Base-by-base conservation (phyloP, 1,140 invertebrate species). In the Drosophila gunungcola region DNA sequence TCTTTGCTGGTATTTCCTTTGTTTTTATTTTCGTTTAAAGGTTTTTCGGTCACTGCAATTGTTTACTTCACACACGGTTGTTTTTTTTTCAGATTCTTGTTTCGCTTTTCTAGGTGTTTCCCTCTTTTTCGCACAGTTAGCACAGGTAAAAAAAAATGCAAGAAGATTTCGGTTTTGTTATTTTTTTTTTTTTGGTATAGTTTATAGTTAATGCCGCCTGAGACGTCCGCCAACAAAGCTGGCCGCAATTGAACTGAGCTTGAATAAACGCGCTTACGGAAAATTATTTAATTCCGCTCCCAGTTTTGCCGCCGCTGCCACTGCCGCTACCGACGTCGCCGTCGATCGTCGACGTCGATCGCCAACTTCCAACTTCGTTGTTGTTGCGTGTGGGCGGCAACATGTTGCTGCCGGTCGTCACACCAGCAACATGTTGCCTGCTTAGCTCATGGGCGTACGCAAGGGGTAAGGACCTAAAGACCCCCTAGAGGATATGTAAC, bases 191-290 rank as follows among this genome's bases (percentile, higher is more conserved):
- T 25, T 25, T 13, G n/a, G 6, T 29, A 42, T 51, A n/a, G 29
- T 16, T 21, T 21, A 32, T 5, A 34, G 12, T 7, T 4, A 52
- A 5, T 49, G 36, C 63, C 49, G 63, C 54, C 54, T 65, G 49
- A 69, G 53, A 86, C 86, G 82, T 90, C 85, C 67, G 82, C 74
- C 74, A 69, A 54, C 78, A 90, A 68, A 56, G 79, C 78, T 80
- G 58, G 85, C 75, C 78, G 80, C 86, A 80, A 90, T 90, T 86
- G 82, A 90, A 90, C 86, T 90, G 86, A 90, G 86, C 86, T 90
- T 90, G 46, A 32, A 78, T 76, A 80, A 65, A 61, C 63, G 72
- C 75, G 81, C 74, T 82, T 88, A 88, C 76, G 82, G 79, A 90
- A 86, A 90, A 90, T 90, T 82, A 90, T 90, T 90, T 73, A 90